A percentile compares a stretch with the other conserved stretches of the same genome.
Conservation (phyloP, 2,113 vertebrate genomes). For the Limnothrissa miodon region DNA sequence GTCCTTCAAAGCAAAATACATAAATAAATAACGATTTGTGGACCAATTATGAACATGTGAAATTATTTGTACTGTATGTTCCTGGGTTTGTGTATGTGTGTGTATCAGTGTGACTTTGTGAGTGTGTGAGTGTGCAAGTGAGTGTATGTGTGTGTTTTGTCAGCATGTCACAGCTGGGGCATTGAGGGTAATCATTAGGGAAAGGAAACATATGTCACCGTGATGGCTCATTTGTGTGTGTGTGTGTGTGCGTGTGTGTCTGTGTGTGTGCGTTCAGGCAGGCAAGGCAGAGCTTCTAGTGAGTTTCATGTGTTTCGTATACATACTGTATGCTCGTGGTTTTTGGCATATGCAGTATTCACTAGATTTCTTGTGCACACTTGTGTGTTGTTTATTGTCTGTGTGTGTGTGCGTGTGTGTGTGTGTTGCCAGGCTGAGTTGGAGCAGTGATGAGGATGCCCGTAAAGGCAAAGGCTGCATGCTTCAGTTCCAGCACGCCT, state of each 20-base stretch:
- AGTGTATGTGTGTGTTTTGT: background rate
- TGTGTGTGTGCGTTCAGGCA: background rate
- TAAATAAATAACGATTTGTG: background rate
- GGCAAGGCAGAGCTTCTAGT: background rate
- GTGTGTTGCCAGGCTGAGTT: slow-evolving; percentile 61
- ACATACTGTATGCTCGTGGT: too few relatives aligned
- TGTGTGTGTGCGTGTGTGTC: background rate
- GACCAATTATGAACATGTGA: background rate
- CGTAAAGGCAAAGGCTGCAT: slow-evolving; percentile 80
- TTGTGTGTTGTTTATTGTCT: background rate
- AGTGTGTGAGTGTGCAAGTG: background rate
- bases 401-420: slow-evolving; percentile 29
- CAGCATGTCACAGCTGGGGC: background rate
- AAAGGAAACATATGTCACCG: background rate
- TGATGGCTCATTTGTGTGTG: background rate
- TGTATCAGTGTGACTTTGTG: too few relatives aligned
- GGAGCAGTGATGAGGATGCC: slow-evolving; percentile 85
- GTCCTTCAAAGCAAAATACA: background rate
- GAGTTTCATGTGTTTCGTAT: background rate
- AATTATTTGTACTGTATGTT: background rate
- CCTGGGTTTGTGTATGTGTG: background rate
- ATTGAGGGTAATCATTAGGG: background rate
- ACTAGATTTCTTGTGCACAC: too few relatives aligned
- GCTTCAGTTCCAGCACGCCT: slow-evolving; percentile 87
- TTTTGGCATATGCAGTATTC: too few relatives aligned